A percentile compares a stretch with the other conserved stretches of the same genome.
Conservation (phyloP, 2,797 vertebrate species). For the Melanogrammus aeglefinus region DNA sequence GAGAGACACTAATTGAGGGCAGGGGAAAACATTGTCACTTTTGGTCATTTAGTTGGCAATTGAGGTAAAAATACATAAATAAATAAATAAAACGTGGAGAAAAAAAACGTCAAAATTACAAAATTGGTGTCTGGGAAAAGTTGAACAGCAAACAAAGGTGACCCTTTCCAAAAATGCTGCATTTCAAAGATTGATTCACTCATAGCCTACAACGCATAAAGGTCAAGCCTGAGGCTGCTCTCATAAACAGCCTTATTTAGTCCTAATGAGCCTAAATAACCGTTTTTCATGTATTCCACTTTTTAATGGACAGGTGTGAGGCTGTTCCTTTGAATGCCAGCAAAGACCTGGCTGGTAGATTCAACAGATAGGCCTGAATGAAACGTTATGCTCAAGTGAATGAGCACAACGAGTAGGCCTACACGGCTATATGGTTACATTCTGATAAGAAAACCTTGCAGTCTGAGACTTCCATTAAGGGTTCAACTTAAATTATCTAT, state of each 20-base stretch:
- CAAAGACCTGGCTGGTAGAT: conserved; percentile 42
- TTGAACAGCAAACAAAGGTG: background rate
- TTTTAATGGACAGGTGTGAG: conserved; percentile 65
- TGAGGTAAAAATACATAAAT: background rate
- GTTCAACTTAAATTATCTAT: background rate
- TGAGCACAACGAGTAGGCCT: conserved; percentile 30
- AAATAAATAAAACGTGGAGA: background rate
- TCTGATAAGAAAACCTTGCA: background rate
- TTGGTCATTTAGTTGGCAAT: background rate
- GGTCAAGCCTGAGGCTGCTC: background rate
- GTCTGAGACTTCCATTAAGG: background rate
- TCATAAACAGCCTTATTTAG: too few relatives aligned
- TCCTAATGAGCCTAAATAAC: background rate
- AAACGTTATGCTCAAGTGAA: conserved; percentile 46
- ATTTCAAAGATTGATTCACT: background rate
- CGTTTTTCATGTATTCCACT: conserved; percentile 55
- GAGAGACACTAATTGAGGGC: background rate
- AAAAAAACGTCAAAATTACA: background rate
- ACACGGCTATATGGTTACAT: too few relatives aligned
- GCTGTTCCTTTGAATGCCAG: conserved; percentile 49
- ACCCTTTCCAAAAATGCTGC: background rate
- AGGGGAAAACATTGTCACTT: background rate
- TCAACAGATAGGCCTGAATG: conserved; percentile 53
- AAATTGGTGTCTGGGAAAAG: background rate
- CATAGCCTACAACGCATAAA: background rate